Base-by-base conservation (phyloP, 2,797 vertebrate species). In the Mus spretus region DNA sequence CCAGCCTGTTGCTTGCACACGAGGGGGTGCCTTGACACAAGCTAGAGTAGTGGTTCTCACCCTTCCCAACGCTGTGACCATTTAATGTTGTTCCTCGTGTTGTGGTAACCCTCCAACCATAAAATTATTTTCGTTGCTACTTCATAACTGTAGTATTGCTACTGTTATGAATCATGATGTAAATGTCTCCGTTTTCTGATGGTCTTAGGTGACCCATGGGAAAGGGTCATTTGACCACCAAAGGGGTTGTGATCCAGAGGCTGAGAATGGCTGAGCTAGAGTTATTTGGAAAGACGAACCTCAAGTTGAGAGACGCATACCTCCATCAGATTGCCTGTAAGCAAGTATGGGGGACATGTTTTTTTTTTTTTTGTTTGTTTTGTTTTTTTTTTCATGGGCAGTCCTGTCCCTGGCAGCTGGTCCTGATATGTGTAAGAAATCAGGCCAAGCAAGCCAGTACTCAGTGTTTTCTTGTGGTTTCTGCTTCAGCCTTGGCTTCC, bases 1-100 rank as follows among this genome's bases (percentile, higher is more conserved):
- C 26, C 53, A 3, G 1, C 28, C 31, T 40, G 59, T 14, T 26
- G 17, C 13, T 28, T 55, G 28, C 22, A 0, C 34, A 1, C 1
- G 1, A 63, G 13, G 75, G 63, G 22, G 9, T 24, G 44, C 10
- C 65, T 50, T 85, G 83, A 50, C 11, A 85, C 61, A 85, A n/a
- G 61, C 31, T 84, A 8, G 59, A 47, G 28, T 11, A 13, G 40
- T 22, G 61, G 28, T 85, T 67, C 82, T 85, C 82, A 85, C 7
- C 63, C 63, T 24, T 67, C 61, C 63, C 2, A 67, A 50, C 0
- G 19, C 83, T 50, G 61, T 4, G 28, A 31, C 59, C 37, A 40
- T 65, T 34, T 84, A 34, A 84, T 22, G 13, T 37, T 47, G 10
- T 47, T 34, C 15, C 81, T 83, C 37, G 22, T 24, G 44, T 10